phyloP scores from a whole-genome alignment of 2,797 vertebrate genomes.

The Sitta carolinensis region DNA sequence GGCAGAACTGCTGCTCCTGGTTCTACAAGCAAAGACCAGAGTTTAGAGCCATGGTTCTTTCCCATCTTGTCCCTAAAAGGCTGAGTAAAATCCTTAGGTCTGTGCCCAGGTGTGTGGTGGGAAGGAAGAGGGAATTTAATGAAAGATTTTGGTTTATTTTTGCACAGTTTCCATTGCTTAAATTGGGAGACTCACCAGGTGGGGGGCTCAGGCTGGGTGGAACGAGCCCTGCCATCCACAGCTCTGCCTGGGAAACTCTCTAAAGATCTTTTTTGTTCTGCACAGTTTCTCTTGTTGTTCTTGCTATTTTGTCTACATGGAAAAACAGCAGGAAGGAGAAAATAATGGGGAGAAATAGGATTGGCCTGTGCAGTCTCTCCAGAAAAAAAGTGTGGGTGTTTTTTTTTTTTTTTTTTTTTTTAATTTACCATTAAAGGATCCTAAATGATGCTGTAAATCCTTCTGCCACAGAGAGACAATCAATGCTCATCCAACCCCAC shows the following conservation, averaged over 20 bases:
- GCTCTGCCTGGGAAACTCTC: background rate
- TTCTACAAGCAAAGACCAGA: background rate
- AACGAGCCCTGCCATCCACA: background rate
- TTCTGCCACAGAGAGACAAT: background rate
- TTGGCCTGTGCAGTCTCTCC: background rate
- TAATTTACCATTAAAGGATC: background rate
- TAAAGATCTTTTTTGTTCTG: background rate
- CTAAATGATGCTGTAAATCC: background rate
- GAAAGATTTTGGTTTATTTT: background rate
- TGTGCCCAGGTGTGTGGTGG: background rate
- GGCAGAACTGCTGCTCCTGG: background rate
- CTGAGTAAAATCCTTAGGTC: background rate
- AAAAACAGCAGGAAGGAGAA: background rate
- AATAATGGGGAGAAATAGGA: background rate
- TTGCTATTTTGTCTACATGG: background rate
- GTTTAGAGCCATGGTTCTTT: background rate
- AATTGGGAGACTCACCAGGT: background rate
- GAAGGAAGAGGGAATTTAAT: background rate
- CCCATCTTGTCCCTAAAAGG: background rate
- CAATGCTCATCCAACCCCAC: background rate
- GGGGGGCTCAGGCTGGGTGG: background rate
- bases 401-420: rapidly evolving
- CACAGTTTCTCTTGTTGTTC: rapidly evolving
- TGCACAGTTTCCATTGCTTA: background rate
- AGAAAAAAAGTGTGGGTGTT: background rate